Percentiles rank a stretch among this genome's conserved stretches.
These are phyloP conservation scores for Mantis religiosa DNA, from an alignment of 2,888 invertebrate genomes.

Conservation along the genomic window DNA sequence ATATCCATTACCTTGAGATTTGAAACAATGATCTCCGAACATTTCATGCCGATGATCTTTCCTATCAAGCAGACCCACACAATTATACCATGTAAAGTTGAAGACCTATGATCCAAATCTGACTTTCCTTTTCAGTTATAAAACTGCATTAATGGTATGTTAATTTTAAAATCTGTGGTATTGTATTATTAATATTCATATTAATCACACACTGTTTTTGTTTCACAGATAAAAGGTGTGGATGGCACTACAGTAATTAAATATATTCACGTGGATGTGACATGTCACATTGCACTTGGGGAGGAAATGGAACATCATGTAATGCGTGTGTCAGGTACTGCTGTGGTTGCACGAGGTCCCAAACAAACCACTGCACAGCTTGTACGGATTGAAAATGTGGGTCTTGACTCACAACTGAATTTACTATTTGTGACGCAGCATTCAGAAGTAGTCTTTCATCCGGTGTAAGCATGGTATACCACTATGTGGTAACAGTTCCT, in stretches of 20 bases:
- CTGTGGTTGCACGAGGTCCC: constrained; percentile 59
- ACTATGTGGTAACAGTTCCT: background rate
- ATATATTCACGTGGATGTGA: constrained; percentile 63
- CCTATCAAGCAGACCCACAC: no score
- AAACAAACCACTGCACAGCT: constrained; percentile 53
- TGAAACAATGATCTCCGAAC: no score
- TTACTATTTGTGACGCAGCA: constrained; percentile 61
- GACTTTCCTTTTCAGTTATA: no score
- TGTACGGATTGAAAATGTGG: constrained; percentile 60
- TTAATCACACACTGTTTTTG: background rate
- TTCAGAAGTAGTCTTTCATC: constrained; percentile 61
- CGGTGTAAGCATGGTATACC: constrained; percentile 35
- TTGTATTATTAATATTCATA: no score
- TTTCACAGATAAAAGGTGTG: constrained; percentile 41
- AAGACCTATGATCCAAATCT: no score
- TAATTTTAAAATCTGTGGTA: no score
- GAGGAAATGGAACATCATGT: constrained; percentile 56
- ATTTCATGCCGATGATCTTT: no score
- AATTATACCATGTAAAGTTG: no score
- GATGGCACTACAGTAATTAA: constrained; percentile 53
- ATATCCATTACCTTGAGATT: no score
- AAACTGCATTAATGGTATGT: no score
- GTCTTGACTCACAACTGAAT: constrained; percentile 64
- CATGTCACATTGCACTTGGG: constrained; percentile 60
- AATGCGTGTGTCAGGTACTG: constrained; percentile 65